phyloP scores from a whole-genome alignment of 2,797 vertebrate species.

The Acrocephalus scirpaceus region DNA sequence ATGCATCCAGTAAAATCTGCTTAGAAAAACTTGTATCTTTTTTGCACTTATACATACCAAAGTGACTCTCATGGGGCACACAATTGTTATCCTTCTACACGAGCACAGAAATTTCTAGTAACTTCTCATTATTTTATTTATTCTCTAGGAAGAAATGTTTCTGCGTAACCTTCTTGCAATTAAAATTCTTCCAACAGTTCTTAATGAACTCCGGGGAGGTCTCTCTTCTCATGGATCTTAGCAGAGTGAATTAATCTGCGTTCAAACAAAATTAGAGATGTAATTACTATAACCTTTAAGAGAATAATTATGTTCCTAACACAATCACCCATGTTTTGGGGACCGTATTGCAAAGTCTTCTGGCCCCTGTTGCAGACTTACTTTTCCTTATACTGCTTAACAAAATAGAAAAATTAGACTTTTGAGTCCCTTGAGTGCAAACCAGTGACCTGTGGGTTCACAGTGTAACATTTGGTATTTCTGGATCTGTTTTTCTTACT shows the following conservation, averaged over 20 bases:
- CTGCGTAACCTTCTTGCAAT: slow-evolving; percentile 58
- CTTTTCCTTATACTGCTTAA: background rate
- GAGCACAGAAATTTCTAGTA: background rate
- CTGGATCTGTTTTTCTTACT: background rate
- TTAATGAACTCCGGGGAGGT: slow-evolving; percentile 40
- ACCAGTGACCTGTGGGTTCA: background rate
- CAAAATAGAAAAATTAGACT: background rate
- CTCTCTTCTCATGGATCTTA: slow-evolving; percentile 55
- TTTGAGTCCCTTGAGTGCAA: background rate
- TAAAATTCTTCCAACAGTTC: slow-evolving; percentile 63
- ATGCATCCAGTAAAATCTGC: background rate
- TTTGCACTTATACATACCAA: background rate
- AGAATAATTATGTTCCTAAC: slow-evolving; percentile 68
- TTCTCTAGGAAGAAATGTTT: slow-evolving; percentile 50
- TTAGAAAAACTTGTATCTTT: background rate
- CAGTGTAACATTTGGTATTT: background rate
- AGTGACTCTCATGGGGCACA: background rate
- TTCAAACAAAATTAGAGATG: slow-evolving; percentile 72
- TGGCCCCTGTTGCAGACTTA: background rate
- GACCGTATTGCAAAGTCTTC: background rate
- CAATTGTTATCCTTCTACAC: background rate
- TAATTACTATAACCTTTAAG: slow-evolving; percentile 77
- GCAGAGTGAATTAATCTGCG: slow-evolving; percentile 62
- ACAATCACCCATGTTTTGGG: slow-evolving; percentile 45
- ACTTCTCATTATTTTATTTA: slow-evolving; percentile 12